Evolutionary conservation across 2,797 vertebrate species (phyloP).

Genomic region (Pyrrhura leucotis): DNA sequence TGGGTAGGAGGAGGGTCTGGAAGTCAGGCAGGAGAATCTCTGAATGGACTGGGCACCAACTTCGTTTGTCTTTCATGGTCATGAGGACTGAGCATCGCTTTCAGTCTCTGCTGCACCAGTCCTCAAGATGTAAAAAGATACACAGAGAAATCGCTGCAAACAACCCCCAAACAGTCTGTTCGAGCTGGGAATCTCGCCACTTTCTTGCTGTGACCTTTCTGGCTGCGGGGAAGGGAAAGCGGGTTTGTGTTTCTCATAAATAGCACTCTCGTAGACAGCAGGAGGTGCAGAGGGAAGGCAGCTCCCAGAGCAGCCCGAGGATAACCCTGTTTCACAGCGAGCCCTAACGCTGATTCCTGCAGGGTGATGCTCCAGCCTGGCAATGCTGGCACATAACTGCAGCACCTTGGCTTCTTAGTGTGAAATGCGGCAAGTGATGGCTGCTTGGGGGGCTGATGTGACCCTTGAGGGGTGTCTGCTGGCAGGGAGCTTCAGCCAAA

Average conservation of each 20-base stretch:
- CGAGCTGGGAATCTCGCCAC: background rate
- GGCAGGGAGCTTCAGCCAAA: background rate
- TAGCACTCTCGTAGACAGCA: background rate
- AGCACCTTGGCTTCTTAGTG: rapidly evolving
- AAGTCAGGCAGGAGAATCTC: background rate
- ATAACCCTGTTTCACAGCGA: rapidly evolving
- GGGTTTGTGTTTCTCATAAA: background rate
- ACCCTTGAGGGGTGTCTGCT: background rate
- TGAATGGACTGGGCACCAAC: background rate
- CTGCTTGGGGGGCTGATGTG: rapidly evolving
- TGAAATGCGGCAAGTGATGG: rapidly evolving
- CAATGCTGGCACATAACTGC: rapidly evolving
- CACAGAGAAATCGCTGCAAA: background rate
- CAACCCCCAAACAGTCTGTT: slow-evolving; percentile 53
- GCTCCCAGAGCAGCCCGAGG: background rate
- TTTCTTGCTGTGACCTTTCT: background rate
- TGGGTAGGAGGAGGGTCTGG: background rate
- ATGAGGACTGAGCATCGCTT: background rate
- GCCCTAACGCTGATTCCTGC: background rate
- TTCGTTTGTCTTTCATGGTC: background rate
- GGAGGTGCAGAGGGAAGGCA: background rate
- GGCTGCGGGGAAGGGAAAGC: background rate
- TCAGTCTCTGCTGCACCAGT: background rate
- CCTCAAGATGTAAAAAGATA: background rate
- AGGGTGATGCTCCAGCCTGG: background rate